Evolutionary conservation across 2,888 invertebrate genomes (phyloP).

Genomic region (Eupithecia insigniata): DNA sequence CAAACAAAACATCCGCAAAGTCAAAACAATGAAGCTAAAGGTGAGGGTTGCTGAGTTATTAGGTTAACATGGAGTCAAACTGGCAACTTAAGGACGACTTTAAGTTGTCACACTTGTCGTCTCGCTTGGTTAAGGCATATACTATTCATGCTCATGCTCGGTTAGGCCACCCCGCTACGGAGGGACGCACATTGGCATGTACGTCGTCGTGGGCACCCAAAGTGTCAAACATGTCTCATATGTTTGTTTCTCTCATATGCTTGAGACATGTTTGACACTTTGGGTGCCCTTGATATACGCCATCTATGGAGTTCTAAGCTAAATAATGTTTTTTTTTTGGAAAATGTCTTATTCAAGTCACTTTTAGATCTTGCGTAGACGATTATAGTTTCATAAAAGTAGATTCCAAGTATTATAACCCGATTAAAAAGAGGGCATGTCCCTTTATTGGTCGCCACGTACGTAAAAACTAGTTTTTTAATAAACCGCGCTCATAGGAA

Average conservation of each 20-base stretch:
- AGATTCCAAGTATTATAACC: neutral
- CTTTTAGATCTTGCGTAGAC: no score
- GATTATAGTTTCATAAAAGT: no score
- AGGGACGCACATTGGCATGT: neutral
- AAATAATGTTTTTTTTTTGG: neutral
- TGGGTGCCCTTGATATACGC: neutral
- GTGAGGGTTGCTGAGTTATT: slow-evolving; percentile 14
- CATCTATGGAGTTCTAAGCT: neutral
- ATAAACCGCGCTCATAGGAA: neutral
- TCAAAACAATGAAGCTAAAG: slow-evolving; percentile 54
- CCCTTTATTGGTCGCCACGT: no score
- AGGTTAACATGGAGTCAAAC: slow-evolving; percentile 51
- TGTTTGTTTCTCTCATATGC: no score
- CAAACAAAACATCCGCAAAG: slow-evolving; percentile 35
- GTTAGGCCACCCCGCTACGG: no score
- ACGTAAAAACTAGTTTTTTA: neutral
- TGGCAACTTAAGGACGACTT: neutral
- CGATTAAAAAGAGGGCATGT: neutral
- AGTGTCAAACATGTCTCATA: neutral
- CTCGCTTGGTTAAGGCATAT: neutral
- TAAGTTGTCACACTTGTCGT: neutral
- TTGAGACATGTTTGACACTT: no score
- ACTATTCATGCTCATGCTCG: neutral
- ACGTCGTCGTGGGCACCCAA: neutral
- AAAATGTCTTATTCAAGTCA: neutral